phyloP scores from a whole-genome alignment of 53 echinoderm and acorn worm genomes.

The Apostichopus leukothele region DNA sequence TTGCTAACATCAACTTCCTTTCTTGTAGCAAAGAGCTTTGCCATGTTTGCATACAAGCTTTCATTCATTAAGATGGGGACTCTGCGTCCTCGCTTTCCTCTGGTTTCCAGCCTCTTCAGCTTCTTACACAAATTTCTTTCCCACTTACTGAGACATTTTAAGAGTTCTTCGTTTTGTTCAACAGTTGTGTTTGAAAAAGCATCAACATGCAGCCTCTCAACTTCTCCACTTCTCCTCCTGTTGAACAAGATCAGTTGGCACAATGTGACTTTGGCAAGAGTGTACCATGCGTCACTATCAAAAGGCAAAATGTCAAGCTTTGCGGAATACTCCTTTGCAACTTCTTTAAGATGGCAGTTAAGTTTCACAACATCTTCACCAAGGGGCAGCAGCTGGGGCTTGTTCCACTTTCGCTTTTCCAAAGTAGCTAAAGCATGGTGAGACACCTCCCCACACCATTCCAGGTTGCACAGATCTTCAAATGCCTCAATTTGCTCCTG shows the following conservation, averaged over 20 bases:
- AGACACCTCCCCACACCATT: constrained; percentile 48
- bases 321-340: constrained; percentile 8
- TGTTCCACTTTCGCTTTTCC: constrained; percentile 47
- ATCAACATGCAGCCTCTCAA: constrained; percentile 42
- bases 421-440: constrained; percentile 33
- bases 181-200: constrained; percentile 19
- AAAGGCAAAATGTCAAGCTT: neutral
- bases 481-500: constrained; percentile 22
- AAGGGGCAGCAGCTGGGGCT: constrained; percentile 44
- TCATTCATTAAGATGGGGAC: constrained; percentile 56
- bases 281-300: constrained; percentile 15
- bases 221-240: constrained; percentile 55
- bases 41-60: neutral
- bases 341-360: neutral
- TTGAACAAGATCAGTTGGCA: constrained; percentile 51
- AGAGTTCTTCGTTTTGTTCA: constrained; percentile 28
- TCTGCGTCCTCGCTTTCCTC: constrained; percentile 62
- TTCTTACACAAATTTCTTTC: constrained; percentile 48
- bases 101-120: constrained; percentile 53
- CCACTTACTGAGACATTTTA: constrained; percentile 43
- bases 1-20: constrained; percentile 21
- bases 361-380: constrained; percentile 33
- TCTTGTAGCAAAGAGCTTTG: neutral
- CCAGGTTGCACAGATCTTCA: constrained; percentile 42
- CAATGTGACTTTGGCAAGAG: constrained; percentile 30